Conservation (phyloP, 2,113 vertebrate species). For the Malurus cyaneus region DNA sequence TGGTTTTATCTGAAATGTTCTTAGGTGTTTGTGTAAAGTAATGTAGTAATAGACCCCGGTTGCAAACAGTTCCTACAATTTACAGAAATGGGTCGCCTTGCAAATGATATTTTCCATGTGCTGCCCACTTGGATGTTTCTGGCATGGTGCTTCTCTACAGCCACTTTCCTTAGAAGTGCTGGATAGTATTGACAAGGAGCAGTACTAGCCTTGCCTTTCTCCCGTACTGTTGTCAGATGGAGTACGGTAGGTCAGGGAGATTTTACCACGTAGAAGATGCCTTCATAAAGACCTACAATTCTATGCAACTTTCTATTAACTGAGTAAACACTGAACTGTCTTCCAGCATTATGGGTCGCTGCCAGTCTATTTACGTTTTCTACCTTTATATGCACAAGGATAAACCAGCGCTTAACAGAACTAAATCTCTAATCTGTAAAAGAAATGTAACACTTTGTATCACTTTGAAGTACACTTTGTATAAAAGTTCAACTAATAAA, state of each 20-base stretch:
- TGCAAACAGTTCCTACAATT: neutral
- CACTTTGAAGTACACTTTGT: constrained; percentile 43
- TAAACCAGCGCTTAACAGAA: neutral
- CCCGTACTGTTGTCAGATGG: neutral
- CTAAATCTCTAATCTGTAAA: neutral
- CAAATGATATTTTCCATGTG: neutral
- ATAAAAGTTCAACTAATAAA: constrained; percentile 54
- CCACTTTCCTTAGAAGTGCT: neutral
- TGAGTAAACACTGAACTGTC: neutral
- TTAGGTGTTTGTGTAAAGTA: neutral
- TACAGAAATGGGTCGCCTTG: neutral
- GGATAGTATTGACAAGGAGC: neutral
- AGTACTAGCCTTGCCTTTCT: neutral
- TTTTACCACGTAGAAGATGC: neutral
- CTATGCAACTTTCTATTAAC: constrained; percentile 61
- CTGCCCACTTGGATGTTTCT: neutral
- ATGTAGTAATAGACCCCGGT: neutral
- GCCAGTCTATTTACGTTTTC: constrained; percentile 27
- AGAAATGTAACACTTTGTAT: constrained; percentile 38
- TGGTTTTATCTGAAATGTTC: neutral
- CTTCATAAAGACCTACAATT: constrained; percentile 44
- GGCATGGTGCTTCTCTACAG: constrained; percentile 6
- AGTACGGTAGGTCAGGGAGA: neutral
- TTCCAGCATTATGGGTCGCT: constrained; percentile 46
- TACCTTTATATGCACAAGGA: constrained; percentile 28